A percentile compares a stretch with the other conserved stretches of the same genome.
Evolutionary conservation across 2,113 vertebrate genomes (phyloP).

Genomic region (Protobothrops flavoviridis): DNA sequence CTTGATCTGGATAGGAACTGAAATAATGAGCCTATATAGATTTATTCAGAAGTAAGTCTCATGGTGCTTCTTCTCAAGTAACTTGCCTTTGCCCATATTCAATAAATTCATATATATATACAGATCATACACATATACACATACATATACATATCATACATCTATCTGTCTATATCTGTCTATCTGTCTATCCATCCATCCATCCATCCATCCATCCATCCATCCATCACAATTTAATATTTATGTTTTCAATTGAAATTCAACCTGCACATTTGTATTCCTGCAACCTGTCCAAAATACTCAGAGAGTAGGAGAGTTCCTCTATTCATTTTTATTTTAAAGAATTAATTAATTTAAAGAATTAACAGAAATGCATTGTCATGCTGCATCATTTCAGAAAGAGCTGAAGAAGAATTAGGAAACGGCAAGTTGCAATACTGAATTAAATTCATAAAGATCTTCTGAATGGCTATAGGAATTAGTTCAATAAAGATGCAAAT

Average conservation of each 20-base stretch:
- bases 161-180: too few relatives aligned
- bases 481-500: slow-evolving; percentile 47
- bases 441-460: slow-evolving; percentile 23
- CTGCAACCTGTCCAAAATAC: background rate
- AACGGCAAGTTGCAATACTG: slow-evolving; percentile 23
- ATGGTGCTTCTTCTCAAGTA: background rate
- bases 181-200: too few relatives aligned
- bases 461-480: slow-evolving; percentile 12
- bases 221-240: background rate
- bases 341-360: background rate
- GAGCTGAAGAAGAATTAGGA: background rate
- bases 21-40: background rate
- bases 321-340: background rate
- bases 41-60: background rate
- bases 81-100: background rate
- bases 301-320: background rate
- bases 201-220: background rate
- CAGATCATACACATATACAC: background rate
- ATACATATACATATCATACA: background rate
- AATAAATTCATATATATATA: background rate
- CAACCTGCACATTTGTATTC: background rate
- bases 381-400: background rate
- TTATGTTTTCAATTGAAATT: background rate
- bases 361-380: background rate
- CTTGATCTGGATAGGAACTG: background rate